phyloP scores from a whole-genome alignment of 2,888 invertebrate species.

The Caenorhabditis angaria region DNA sequence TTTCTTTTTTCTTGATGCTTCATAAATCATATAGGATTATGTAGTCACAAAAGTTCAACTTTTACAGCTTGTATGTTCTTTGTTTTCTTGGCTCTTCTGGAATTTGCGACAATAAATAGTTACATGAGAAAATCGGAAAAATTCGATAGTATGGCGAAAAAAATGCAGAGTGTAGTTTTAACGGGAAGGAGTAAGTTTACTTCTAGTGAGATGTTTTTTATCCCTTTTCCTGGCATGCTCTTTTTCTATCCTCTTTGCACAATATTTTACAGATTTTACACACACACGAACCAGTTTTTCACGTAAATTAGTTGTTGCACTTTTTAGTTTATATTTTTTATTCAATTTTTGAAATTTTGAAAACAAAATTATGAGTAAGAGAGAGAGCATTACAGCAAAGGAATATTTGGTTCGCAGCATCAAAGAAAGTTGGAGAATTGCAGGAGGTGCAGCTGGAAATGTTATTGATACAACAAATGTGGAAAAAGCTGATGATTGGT shows the following conservation, averaged over 20 bases:
- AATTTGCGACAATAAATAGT: slow-evolving; percentile 68
- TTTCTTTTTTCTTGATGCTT: slow-evolving; percentile 11
- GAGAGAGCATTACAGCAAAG: slow-evolving; percentile 37
- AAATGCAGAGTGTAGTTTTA: slow-evolving; percentile 37
- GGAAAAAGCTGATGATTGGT: slow-evolving; percentile 27
- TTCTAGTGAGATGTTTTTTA: neutral
- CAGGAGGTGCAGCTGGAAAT: slow-evolving; percentile 45
- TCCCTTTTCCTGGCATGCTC: neutral
- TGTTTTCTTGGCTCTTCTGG: slow-evolving; percentile 68
- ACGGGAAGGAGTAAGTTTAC: slow-evolving; percentile 38
- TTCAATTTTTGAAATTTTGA: neutral
- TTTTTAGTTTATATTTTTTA: neutral
- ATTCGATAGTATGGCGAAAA: slow-evolving; percentile 54
- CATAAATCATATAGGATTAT: slow-evolving; percentile 4
- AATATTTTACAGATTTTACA: slow-evolving; percentile 14
- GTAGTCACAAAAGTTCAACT: neutral
- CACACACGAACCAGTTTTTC: slow-evolving; percentile 3
- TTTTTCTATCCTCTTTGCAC: neutral
- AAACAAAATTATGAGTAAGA: neutral
- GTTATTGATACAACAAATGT: slow-evolving; percentile 13
- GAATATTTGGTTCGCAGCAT: slow-evolving; percentile 47
- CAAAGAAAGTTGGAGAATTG: slow-evolving; percentile 47
- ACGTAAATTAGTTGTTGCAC: neutral
- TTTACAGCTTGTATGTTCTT: slow-evolving; percentile 70
- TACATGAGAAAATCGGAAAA: slow-evolving; percentile 67